Evolutionary conservation across 2,113 vertebrate species (phyloP).

Genomic region (Marcusenius ussheri): DNA sequence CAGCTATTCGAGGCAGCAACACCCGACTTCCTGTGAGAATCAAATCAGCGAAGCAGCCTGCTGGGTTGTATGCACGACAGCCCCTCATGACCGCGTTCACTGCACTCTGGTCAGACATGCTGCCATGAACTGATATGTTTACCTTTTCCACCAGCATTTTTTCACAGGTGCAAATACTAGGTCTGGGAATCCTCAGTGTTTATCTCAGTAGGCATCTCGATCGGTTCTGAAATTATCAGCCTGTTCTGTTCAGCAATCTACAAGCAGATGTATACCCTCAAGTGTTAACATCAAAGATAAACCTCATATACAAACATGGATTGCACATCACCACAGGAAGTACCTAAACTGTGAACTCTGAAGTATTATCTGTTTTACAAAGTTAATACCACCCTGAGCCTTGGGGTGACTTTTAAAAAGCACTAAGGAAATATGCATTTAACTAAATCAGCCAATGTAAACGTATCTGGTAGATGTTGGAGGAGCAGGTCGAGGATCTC

Average conservation of each 20-base stretch:
- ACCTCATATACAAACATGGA: background rate
- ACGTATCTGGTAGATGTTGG: background rate
- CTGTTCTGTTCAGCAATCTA: background rate
- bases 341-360: background rate
- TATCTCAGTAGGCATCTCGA: background rate
- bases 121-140: background rate
- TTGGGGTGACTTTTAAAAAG: background rate
- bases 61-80: background rate
- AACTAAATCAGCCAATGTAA: background rate
- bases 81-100: background rate
- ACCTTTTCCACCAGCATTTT: background rate
- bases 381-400: background rate
- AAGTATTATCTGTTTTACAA: background rate
- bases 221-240: background rate
- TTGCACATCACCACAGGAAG: background rate
- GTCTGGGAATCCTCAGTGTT: background rate
- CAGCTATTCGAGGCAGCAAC: background rate
- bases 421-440: background rate
- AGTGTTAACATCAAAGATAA: background rate
- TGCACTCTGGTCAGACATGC: background rate
- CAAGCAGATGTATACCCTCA: background rate
- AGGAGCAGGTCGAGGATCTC: background rate
- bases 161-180: background rate
- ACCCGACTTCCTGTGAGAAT: slow-evolving; percentile 21
- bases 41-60: background rate